Evolutionary conservation across 2,888 invertebrate genomes (phyloP), one percentile per base, ranked within the genome.

Genomic region (Andrena minutula): DNA sequence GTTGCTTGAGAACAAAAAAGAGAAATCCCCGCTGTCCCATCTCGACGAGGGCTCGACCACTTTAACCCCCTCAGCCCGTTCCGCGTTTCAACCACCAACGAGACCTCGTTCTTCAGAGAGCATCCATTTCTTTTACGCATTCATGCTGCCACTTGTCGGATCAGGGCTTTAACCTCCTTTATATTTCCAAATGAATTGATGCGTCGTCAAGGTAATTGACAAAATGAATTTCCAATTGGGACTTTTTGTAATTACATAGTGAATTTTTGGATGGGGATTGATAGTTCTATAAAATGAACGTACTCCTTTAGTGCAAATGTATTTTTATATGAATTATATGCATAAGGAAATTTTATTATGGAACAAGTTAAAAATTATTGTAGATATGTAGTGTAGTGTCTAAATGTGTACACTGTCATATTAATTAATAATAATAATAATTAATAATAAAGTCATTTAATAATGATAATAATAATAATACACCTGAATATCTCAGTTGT

Each of bases 41-140:
- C 65, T 58, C 63, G 51, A 63, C 65, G 41, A 72, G 51, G 74
- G 26, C 79, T 73, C 71, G 64, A 71, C 63, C 69, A 79, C 81
- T 85, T 85, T 76, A 73, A 26, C 56, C 26, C 56, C 56, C 20
- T 10, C 23, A 66, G 65, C 77, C 53, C 66, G 61, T 87, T 73
- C 64, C 53, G 56, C 20, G 41, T 35, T 63, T 71, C 63, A 72
- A 63, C 75, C 79, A 32, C 32, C 26, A 28, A 35, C 20, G 71
- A 79, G 53, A 64, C 58, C 69, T 72, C 63, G 49, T 70, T 78
- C 76, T 58, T 73, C 60, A 41, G 32, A 20, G 47, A 51, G 65
- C 49, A 61, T 30, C 72, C 76, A 58, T 73, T 58, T 28, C 56
- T 60, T 61, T 49, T 20, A 68, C 58, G 35, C 63, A 75, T 64